A percentile compares a stretch with the other conserved stretches of the same genome.
phyloP scores from a whole-genome alignment of 1,140 invertebrate species.

The Lepidurus apus region DNA sequence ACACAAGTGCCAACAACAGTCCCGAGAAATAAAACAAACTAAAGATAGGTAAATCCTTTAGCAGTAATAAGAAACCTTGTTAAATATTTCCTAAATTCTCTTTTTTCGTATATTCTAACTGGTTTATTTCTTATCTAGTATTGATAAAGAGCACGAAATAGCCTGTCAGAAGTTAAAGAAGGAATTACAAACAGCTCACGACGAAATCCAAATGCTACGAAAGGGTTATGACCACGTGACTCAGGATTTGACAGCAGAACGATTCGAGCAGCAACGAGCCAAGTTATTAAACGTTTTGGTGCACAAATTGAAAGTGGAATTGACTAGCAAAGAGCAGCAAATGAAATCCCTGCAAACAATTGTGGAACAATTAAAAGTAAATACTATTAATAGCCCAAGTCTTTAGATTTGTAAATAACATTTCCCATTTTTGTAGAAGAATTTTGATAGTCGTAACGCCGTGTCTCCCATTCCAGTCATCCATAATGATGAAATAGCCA shows the following conservation, averaged over 20 bases:
- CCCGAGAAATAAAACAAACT: conserved; percentile 8
- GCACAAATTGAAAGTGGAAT: conserved; percentile 27
- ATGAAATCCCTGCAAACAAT: conserved; percentile 27
- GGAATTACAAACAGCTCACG: conserved; percentile 26
- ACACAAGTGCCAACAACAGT: conserved; percentile 23
- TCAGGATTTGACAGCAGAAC: conserved; percentile 6
- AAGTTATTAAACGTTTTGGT: conserved; percentile 30
- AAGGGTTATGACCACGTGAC: neutral
- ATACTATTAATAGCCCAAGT: neutral
- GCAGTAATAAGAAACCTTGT: neutral
- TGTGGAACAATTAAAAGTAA: conserved; percentile 27
- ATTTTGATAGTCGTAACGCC: neutral
- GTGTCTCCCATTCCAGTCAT: neutral
- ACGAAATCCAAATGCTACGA: conserved; percentile 18
- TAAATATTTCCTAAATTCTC: neutral
- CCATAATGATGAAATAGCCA: conserved; percentile 1
- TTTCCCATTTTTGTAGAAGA: neutral
- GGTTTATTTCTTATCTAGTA: neutral
- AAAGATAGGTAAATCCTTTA: conserved; percentile 31
- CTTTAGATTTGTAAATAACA: neutral
- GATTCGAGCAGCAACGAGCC: conserved; percentile 29
- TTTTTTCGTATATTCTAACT: neutral
- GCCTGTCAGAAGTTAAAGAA: conserved; percentile 3
- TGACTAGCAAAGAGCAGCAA: conserved; percentile 32
- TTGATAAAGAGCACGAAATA: conserved; percentile 24